Base-by-base conservation (phyloP, 2,797 vertebrate species). In the Xenentodon cancila region DNA sequence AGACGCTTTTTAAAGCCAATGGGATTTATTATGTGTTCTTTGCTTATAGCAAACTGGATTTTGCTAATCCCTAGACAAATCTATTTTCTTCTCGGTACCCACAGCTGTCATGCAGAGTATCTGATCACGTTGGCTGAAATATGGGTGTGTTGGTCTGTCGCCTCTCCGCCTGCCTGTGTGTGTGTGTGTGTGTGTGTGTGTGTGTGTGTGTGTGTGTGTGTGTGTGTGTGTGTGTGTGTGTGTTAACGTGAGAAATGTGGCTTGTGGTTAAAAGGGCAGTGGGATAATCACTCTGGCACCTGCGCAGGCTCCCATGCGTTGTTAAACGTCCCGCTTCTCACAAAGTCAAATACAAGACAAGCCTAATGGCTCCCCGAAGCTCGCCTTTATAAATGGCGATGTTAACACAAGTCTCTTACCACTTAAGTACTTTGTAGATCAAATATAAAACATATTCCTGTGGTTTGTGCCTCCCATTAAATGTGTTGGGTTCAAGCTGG, bases 321-420 rank as follows among this genome's bases (percentile, higher is more conserved):
- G 75, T 83, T 86, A 75, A 84, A 79, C 44, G 75, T 84, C 74
- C 68, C 57, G 42, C 75, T 77, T 43, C 72, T 72, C 61, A 61
- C 86, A 88, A 88, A 92, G 87, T 89, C 87, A 90, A 90, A 91
- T 68, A 83, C 77, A 64, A 89, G 82, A 88, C 86, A 27, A 72
- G 86, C 75, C 84, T 91, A 92, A 90, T 84, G 75, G 85, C 84
- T 92, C 90, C 89, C 87, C 27, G 12, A 72, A 71, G 89, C 81
- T 81, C 17, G 22, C 73, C 72, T 78, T 82, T 84, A 83, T 87
- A 90, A 92, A 90, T 86, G 68, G 86, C 67, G 73, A 74, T 79
- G 88, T 83, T 90, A 87, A 90, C 84, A 82, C 82, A 86, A 86
- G 73, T 86, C 88, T 85, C 87, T 76, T 64, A 82, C 82, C 89